Conservation (phyloP, 2,888 invertebrate species). For the Griposia aprilina region DNA sequence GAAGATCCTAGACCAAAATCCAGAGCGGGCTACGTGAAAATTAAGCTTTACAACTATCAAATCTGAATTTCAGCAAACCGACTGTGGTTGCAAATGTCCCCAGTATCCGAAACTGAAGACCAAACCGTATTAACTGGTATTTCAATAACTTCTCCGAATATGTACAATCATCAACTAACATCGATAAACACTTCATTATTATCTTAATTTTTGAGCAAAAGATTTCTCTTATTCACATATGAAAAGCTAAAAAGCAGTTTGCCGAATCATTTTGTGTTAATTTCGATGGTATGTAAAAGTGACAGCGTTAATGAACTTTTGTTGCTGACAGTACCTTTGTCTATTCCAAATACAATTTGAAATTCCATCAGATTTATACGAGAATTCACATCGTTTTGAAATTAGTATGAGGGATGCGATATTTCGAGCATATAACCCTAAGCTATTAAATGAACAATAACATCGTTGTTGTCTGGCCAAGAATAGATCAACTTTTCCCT, state of each 20-base stretch:
- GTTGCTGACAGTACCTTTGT: not conserved
- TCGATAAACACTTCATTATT: not conserved
- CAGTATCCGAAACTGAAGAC: not conserved
- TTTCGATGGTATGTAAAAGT: not conserved
- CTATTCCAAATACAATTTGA: not conserved
- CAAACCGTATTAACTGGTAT: constrained; percentile 13
- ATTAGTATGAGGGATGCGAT: constrained; percentile 11
- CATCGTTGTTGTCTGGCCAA: constrained; percentile 18
- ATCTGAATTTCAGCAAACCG: constrained; percentile 6
- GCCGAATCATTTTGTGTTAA: not conserved
- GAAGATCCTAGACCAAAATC: not conserved
- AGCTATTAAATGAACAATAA: constrained; percentile 21
- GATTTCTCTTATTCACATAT: not conserved
- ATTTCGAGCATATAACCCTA: constrained; percentile 13
- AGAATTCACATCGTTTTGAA: not conserved
- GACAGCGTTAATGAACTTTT: too few relatives aligned
- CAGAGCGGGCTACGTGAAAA: not conserved
- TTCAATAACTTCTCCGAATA: constrained; percentile 8
- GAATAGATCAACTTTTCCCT: constrained; percentile 42
- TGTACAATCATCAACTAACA: not conserved
- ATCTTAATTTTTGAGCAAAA: not conserved
- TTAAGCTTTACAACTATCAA: not conserved
- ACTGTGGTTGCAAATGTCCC: not conserved
- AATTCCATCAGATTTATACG: constrained; percentile 11
- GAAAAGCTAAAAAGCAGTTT: not conserved